Conservation (phyloP, 2,888 invertebrate species). For the Trimorus sp. region DNA sequence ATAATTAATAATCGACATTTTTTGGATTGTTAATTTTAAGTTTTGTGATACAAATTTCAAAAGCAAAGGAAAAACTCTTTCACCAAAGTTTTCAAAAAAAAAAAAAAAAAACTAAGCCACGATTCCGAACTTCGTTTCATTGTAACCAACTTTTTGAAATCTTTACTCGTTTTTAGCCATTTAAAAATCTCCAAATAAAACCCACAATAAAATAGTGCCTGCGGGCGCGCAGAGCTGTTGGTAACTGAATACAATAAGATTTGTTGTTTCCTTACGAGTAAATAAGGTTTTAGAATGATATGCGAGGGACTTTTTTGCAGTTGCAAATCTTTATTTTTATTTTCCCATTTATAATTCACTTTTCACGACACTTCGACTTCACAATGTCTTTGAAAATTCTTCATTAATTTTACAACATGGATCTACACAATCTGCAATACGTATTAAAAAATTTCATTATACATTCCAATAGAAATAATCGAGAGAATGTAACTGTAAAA, state of each 20-base stretch:
- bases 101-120: conserved; percentile 8
- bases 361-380: no score
- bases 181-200: conserved; percentile 21
- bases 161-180: conserved; percentile 50
- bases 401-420: no score
- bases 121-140: conserved; percentile 21
- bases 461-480: no score
- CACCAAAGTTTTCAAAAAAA: conserved; percentile 30
- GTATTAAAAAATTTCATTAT: no score
- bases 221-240: conserved; percentile 32
- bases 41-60: background rate
- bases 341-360: no score
- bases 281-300: conserved; percentile 1
- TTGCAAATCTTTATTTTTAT: background rate
- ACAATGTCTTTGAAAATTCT: no score
- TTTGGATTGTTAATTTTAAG: background rate
- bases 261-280: no score
- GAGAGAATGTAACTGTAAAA: no score
- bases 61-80: conserved; percentile 12
- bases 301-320: conserved; percentile 4
- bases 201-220: conserved; percentile 39
- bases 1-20: no score
- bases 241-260: background rate
- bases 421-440: no score
- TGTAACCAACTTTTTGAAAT: conserved; percentile 49